phyloP scores from a whole-genome alignment of 2,113 vertebrate species.

The Muntiacus reevesi region DNA sequence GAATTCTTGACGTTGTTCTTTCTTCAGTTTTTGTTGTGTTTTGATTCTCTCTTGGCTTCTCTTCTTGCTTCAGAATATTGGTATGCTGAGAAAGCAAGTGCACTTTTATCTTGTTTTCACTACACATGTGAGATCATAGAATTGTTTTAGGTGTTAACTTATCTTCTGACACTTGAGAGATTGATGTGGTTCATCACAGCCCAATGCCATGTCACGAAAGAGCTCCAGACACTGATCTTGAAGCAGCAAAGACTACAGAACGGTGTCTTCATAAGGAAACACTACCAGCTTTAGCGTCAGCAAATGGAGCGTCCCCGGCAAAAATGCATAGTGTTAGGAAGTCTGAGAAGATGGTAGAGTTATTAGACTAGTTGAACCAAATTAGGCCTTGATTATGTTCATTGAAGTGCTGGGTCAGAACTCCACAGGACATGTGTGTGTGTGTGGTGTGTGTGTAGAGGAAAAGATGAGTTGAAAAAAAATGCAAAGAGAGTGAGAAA shows the following conservation, averaged over 20 bases:
- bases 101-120: slow-evolving; percentile 18
- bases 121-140: neutral
- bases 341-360: neutral
- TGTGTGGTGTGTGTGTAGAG: neutral
- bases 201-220: neutral
- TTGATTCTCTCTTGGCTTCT: neutral
- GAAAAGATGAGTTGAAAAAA: neutral
- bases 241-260: slow-evolving; percentile 7
- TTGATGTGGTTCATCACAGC: slow-evolving; percentile 42
- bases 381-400: neutral
- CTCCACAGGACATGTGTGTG: neutral
- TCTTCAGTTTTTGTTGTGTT: neutral
- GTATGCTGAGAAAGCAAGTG: neutral
- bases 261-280: slow-evolving; percentile 8
- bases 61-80: slow-evolving; percentile 3
- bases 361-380: neutral
- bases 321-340: neutral
- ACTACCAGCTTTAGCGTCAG: neutral
- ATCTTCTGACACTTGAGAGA: slow-evolving; percentile 2
- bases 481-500: neutral
- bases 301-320: neutral
- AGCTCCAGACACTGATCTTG: neutral
- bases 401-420: neutral
- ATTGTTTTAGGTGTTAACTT: slow-evolving; percentile 47
- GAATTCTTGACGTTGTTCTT: neutral